phyloP scores from a whole-genome alignment of 2,888 invertebrate genomes.

The Parochlus steinenii region DNA sequence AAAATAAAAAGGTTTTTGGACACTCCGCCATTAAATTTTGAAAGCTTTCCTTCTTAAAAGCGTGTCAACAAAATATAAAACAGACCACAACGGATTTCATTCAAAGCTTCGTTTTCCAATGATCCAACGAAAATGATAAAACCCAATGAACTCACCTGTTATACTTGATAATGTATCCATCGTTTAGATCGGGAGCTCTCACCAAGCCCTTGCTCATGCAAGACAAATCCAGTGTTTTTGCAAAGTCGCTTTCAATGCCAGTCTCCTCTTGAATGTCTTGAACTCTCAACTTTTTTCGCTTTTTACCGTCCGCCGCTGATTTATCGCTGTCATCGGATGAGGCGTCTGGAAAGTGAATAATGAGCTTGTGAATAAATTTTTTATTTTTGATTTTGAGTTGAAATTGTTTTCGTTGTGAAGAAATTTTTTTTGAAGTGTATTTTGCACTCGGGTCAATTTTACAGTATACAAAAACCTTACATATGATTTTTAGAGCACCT shows the following conservation, averaged over 20 bases:
- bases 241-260: slow-evolving; percentile 21
- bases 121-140: background rate
- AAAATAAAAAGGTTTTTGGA: too few relatives aligned
- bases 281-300: slow-evolving; percentile 18
- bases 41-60: slow-evolving; percentile 1
- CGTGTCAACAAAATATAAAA: too few relatives aligned
- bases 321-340: slow-evolving; percentile 4
- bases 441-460: too few relatives aligned
- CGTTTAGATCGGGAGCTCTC: slow-evolving; percentile 26
- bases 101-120: too few relatives aligned
- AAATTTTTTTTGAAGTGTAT: too few relatives aligned
- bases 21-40: too few relatives aligned
- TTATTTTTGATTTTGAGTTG: too few relatives aligned
- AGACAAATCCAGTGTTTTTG: slow-evolving; percentile 24
- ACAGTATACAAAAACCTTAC: too few relatives aligned
- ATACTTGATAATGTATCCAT: slow-evolving; percentile 26
- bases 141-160: slow-evolving; percentile 17
- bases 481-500: too few relatives aligned
- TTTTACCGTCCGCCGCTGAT: slow-evolving; percentile 9
- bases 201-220: slow-evolving; percentile 24
- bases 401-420: background rate
- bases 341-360: too few relatives aligned
- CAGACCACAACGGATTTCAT: too few relatives aligned
- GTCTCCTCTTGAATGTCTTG: slow-evolving; percentile 23
- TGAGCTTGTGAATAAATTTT: too few relatives aligned